phyloP scores from a whole-genome alignment of 1,140 invertebrate species.

The Aricia agestis region DNA sequence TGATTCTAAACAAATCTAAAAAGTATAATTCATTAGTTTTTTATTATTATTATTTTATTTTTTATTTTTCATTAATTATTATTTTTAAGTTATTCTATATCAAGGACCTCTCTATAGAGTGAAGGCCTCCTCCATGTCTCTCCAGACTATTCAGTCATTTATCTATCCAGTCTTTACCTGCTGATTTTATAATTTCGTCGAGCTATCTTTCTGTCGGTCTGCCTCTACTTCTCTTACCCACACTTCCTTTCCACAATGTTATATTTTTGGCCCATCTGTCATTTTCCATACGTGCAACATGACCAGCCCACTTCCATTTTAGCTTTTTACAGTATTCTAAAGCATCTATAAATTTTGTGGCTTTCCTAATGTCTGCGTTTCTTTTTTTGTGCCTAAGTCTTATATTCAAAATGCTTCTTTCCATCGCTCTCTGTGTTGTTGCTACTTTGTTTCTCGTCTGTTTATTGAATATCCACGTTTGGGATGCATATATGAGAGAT shows the following conservation, averaged over 20 bases:
- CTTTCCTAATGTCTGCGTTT: neutral
- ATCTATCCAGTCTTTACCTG: no score
- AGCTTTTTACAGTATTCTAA: neutral
- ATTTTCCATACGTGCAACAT: neutral
- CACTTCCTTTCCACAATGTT: neutral
- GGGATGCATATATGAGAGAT: neutral
- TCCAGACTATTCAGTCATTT: no score
- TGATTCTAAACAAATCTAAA: no score
- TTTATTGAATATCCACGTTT: constrained; percentile 8
- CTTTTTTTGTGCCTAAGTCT: neutral
- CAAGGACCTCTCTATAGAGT: no score
- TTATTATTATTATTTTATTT: no score
- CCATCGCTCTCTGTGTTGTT: neutral
- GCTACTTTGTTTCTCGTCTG: neutral
- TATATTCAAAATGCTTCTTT: neutral
- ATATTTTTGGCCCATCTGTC: neutral
- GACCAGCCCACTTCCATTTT: constrained; percentile 11
- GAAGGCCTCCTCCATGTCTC: no score
- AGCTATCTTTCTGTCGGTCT: neutral
- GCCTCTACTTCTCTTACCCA: neutral
- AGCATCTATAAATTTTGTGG: neutral
- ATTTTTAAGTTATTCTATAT: no score
- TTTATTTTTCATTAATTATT: no score
- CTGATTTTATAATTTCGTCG: constrained; percentile 17
- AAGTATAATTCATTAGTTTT: no score